Percentiles rank a stretch among this genome's conserved stretches.
Evolutionary conservation across 2,888 invertebrate genomes (phyloP).

Genomic region (Troides aeacus): DNA sequence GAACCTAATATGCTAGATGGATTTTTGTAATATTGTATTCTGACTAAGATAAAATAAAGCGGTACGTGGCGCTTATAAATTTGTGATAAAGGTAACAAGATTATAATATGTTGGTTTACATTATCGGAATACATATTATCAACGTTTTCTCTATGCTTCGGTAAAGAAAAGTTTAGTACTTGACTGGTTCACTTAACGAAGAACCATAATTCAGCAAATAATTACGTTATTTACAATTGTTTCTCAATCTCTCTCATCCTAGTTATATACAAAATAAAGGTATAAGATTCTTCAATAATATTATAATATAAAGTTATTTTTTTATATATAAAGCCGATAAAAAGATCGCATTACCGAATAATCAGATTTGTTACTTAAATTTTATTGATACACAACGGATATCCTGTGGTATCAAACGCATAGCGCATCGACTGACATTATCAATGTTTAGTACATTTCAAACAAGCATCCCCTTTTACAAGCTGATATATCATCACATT

Average conservation of each 20-base stretch:
- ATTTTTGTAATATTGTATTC: too few species aligned
- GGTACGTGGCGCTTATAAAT: too few species aligned
- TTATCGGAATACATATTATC: too few species aligned
- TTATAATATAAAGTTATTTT: too few species aligned
- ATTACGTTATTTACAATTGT: not conserved
- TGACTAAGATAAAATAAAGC: too few species aligned
- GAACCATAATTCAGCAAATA: too few species aligned
- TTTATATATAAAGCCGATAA: not conserved
- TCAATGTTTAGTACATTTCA: conserved; percentile 29
- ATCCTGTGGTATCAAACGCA: conserved; percentile 24
- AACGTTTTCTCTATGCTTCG: too few species aligned
- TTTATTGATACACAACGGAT: conserved; percentile 23
- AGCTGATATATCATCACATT: conserved; percentile 33
- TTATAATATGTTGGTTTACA: too few species aligned
- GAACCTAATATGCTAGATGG: too few species aligned
- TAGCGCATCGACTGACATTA: conserved; percentile 21
- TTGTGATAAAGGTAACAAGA: too few species aligned
- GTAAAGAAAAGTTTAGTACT: too few species aligned
- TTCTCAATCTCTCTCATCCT: not conserved
- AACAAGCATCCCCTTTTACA: conserved; percentile 32
- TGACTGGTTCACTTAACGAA: too few species aligned
- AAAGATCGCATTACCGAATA: not conserved
- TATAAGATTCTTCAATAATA: not conserved
- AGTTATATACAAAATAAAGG: not conserved
- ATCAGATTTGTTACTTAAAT: conserved; percentile 20